Evolutionary conservation across 2,888 invertebrate species (phyloP).

Genomic region (Acronicta aceris): DNA sequence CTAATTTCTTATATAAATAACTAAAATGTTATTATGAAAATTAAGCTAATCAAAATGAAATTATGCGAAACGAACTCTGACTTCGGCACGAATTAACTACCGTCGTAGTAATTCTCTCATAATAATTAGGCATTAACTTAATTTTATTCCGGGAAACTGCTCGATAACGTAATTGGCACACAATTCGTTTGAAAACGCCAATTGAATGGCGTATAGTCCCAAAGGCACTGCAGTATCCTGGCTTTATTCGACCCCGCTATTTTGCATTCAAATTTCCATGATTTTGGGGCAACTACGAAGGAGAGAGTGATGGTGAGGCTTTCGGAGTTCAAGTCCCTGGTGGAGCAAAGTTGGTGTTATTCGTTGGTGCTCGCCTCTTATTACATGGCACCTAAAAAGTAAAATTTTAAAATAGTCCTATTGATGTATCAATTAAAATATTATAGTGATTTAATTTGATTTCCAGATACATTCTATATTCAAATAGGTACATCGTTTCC

Average conservation of each 20-base stretch:
- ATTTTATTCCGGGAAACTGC: conserved; percentile 41
- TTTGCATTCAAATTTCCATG: not conserved
- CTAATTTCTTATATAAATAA: conserved; percentile 14
- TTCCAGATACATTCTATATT: no score
- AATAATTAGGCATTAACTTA: conserved; percentile 42
- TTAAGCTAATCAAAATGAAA: conserved; percentile 37
- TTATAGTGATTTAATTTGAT: no score
- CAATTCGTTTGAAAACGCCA: conserved; percentile 54
- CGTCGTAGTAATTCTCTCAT: conserved; percentile 26
- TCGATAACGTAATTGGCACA: conserved; percentile 47
- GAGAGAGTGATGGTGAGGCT: not conserved
- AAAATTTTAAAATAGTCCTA: no score
- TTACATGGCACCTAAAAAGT: no score
- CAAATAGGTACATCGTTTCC: no score
- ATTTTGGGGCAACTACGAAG: not conserved
- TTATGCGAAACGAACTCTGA: conserved; percentile 21
- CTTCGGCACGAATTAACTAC: conserved; percentile 34
- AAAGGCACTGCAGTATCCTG: conserved; percentile 53
- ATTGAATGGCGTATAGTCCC: conserved; percentile 65
- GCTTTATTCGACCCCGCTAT: conserved; percentile 46
- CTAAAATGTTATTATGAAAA: conserved; percentile 19
- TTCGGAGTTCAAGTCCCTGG: no score
- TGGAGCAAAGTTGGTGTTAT: no score
- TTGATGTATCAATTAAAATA: no score
- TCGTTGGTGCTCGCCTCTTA: no score